These are phyloP conservation scores for Hydrocynus forskahlii DNA, from an alignment of 2,797 vertebrate species.

Conservation along the genomic window DNA sequence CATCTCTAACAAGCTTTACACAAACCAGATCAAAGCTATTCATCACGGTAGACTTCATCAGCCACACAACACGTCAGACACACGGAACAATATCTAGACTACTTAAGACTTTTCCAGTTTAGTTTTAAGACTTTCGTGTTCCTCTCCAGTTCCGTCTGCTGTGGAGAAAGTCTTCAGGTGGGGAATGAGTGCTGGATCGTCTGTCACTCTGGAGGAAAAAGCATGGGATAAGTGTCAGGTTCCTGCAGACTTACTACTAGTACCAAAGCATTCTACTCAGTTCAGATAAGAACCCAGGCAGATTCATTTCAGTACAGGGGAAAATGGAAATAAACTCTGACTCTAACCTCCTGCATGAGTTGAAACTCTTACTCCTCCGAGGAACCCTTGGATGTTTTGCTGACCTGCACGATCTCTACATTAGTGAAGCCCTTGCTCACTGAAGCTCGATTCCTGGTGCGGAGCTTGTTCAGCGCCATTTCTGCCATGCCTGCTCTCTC, in stretches of 20 bases:
- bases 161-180: constrained; percentile 21
- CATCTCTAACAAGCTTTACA: constrained; percentile 21
- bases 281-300: not conserved
- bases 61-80: constrained; percentile 26
- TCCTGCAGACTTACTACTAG: not conserved
- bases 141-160: constrained; percentile 9
- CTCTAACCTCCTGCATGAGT: constrained; percentile 19
- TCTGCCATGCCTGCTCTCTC: constrained; percentile 71
- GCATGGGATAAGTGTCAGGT: constrained; percentile 1
- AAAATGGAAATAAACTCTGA: not conserved
- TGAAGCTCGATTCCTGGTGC: constrained; percentile 65
- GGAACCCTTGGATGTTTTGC: constrained; percentile 60
- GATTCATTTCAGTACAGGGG: not conserved
- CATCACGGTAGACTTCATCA: constrained; percentile 19
- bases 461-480: constrained; percentile 73
- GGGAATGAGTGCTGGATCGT: constrained; percentile 32
- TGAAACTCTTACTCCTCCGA: constrained; percentile 62
- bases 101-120: constrained; percentile 66
- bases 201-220: constrained; percentile 41
- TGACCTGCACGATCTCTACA: constrained; percentile 74
- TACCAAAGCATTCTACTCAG: not conserved
- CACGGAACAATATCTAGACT: constrained; percentile 23
- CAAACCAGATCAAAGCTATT: constrained; percentile 8
- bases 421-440: constrained; percentile 71
- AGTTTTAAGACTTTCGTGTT: constrained; percentile 63